A percentile compares a stretch with the other conserved stretches of the same genome.
phyloP scores from a whole-genome alignment of 2,113 vertebrate genomes.

The Grammomys surdaster region DNA sequence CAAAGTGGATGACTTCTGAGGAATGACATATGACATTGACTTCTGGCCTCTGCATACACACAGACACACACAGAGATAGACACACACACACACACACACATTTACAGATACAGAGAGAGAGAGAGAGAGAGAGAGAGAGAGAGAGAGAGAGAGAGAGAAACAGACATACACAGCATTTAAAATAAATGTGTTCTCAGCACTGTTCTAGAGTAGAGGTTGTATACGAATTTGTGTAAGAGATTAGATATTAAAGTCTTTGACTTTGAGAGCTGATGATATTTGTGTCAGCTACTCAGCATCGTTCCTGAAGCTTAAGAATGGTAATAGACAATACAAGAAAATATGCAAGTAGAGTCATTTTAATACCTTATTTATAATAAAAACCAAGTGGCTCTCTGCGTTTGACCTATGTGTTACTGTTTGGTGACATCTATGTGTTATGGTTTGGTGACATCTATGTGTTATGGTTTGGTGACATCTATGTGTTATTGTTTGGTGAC shows the following conservation, averaged over 20 bases:
- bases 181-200: background rate
- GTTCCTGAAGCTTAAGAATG: background rate
- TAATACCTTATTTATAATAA: background rate
- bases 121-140: no score
- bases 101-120: no score
- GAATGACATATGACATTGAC: background rate
- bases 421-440: background rate
- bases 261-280: background rate
- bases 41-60: background rate
- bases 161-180: background rate
- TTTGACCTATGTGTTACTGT: no score
- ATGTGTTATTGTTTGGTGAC: background rate
- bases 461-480: background rate
- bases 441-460: background rate
- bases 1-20: background rate
- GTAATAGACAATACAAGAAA: background rate
- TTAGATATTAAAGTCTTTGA: background rate
- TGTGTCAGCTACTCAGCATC: background rate
- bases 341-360: no score
- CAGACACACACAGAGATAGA: background rate
- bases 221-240: background rate
- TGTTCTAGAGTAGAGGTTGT: background rate
- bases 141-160: no score
- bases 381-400: no score
- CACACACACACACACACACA: background rate